These are phyloP conservation scores for Melieria picta DNA, from an alignment of 2,888 invertebrate genomes.

Conservation along the genomic window DNA sequence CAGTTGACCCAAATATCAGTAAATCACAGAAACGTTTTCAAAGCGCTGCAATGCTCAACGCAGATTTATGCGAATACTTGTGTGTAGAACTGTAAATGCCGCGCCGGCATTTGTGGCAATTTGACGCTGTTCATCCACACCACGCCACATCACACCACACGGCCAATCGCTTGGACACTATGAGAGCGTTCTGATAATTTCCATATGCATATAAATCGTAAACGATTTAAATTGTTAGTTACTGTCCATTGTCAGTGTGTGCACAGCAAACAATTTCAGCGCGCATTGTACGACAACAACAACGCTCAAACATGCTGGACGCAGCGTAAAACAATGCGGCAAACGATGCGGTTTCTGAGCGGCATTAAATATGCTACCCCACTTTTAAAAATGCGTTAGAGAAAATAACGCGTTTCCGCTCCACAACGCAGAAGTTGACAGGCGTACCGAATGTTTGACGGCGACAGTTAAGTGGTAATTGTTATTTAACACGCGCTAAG, in stretches of 20 bases:
- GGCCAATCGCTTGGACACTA: not conserved
- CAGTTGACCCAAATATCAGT: too few relatives aligned
- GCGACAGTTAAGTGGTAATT: constrained; percentile 46
- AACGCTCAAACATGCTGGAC: not conserved
- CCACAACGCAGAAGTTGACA: constrained; percentile 34
- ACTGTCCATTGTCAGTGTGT: not conserved
- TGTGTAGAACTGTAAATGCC: too few relatives aligned
- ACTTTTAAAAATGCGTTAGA: constrained; percentile 18
- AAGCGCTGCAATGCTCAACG: too few relatives aligned
- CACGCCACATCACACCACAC: constrained; percentile 25
- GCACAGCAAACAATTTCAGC: not conserved
- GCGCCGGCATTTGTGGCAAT: constrained; percentile 32
- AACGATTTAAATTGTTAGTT: constrained; percentile 51
- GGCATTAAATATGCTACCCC: not conserved
- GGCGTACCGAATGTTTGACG: too few relatives aligned
- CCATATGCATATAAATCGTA: constrained; percentile 43
- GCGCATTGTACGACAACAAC: too few relatives aligned
- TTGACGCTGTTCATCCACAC: constrained; percentile 34
- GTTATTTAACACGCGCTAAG: constrained; percentile 17
- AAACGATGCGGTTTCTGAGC: not conserved
- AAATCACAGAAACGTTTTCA: too few relatives aligned
- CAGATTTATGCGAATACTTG: too few relatives aligned
- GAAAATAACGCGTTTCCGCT: constrained; percentile 44
- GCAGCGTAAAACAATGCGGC: not conserved
- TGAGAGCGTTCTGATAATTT: constrained; percentile 35